Evolutionary conservation across 2,888 invertebrate genomes (phyloP), one percentile per base, ranked within the genome.

Genomic region (Ditula angustiorana): DNA sequence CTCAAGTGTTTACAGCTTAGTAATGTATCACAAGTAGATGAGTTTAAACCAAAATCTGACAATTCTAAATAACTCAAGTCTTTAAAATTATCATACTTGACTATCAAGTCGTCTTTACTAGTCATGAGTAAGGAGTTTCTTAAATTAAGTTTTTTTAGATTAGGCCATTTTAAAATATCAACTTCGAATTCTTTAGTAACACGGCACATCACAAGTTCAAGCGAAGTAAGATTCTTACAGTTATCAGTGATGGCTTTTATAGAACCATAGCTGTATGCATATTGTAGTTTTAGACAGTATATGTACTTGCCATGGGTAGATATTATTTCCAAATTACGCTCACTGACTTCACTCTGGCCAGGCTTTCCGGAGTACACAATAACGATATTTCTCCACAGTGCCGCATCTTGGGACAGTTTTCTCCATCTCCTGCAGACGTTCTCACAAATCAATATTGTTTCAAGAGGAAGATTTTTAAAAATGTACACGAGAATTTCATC

Each of bases 151-250:
- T 83, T 88, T 65, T 76, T 85, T 28, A 93, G 72, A 55, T 86
- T 77, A 8, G 85, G 81, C 87, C 88, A 90, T 60, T 70, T 83
- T 24, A 69, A 75, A 28, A 91, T 64, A 63, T 88, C 83, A 19
- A 80, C 71, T 73, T 85, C 85, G 68, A 92, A 85, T 33, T 86
- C 83, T 68, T 83, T 83, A 57, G 76, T 75, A 26, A 93, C 76
- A 53, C 85, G 76, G 66, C 93, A 93, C 92, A 93, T 93, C 1
- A 90, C 80, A 55, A 93, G 71, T 75, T 92, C 90, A 19, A 93
- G 68, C 19, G 86, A 84, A 26, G 75, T 78, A 41, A 93, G 77
- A 71, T 91, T 86, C 19, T 69, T 66, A 72, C 92, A 92, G 64
- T 81, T 75, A 4, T 81, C 77, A 57, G 88, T 75, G 35, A 93